These are phyloP conservation scores for Anastrepha obliqua DNA, from an alignment of 1,140 invertebrate species.

Conservation along the genomic window DNA sequence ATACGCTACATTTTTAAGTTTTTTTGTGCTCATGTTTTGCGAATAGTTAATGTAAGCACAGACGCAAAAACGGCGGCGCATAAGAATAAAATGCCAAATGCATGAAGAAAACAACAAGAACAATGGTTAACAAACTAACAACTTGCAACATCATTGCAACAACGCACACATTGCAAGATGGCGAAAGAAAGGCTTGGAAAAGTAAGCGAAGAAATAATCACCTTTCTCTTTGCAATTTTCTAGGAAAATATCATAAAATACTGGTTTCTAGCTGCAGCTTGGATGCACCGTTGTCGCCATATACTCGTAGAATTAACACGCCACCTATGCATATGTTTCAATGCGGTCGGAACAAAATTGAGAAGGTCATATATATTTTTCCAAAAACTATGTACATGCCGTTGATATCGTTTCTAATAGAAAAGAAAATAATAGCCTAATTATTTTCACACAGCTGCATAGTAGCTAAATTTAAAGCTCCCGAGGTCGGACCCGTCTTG, in stretches of 20 bases:
- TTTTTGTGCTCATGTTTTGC: not conserved
- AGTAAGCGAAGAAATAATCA: conserved; percentile 36
- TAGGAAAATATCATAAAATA: conserved; percentile 49
- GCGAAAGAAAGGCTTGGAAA: conserved; percentile 8
- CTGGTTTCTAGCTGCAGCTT: conserved; percentile 11
- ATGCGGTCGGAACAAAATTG: too few relatives aligned
- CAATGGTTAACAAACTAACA: conserved; percentile 10
- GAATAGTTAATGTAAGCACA: conserved; percentile 4
- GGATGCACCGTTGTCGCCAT: not conserved
- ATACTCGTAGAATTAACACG: too few relatives aligned
- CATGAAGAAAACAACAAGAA: conserved; percentile 36
- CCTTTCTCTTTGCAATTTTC: conserved; percentile 57
- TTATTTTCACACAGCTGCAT: too few relatives aligned
- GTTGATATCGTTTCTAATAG: too few relatives aligned
- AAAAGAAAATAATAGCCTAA: too few relatives aligned
- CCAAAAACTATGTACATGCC: too few relatives aligned
- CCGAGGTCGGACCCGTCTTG: too few relatives aligned
- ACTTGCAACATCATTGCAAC: conserved; percentile 4
- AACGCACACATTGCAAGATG: not conserved
- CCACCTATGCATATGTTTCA: too few relatives aligned
- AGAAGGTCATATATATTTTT: too few relatives aligned
- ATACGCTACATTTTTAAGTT: conserved; percentile 2
- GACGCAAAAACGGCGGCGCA: conserved; percentile 53
- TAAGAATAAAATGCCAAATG: conserved; percentile 14
- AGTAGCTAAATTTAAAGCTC: too few relatives aligned